These are phyloP conservation scores for Coptotermes formosanus DNA, from an alignment of 1,140 invertebrate genomes.

Conservation along the genomic window DNA sequence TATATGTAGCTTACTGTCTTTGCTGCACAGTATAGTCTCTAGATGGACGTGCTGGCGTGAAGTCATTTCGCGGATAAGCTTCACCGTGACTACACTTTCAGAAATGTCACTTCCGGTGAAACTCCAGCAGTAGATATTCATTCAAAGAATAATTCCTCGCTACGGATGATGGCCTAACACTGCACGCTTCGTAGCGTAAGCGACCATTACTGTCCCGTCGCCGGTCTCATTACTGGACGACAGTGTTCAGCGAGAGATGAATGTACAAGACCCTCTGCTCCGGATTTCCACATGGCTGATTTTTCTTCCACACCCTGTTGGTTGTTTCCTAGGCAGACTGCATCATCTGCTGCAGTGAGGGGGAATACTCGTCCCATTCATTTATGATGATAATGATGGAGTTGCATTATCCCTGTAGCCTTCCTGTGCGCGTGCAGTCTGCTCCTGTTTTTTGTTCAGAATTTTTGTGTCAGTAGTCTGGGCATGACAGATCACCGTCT, in stretches of 20 bases:
- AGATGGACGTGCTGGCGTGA: too few species aligned
- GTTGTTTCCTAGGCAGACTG: too few species aligned
- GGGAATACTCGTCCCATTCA: background rate
- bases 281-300: slow-evolving; percentile 17
- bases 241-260: background rate
- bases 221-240: background rate
- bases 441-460: background rate
- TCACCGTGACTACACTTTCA: background rate
- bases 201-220: background rate
- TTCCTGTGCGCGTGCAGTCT: background rate
- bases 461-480: background rate
- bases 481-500: background rate
- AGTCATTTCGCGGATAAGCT: background rate
- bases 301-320: background rate
- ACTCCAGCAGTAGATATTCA: background rate
- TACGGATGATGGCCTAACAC: background rate
- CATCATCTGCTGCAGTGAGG: background rate
- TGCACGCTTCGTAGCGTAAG: background rate
- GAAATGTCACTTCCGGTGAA: background rate
- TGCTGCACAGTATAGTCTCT: too few species aligned
- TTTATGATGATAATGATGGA: slow-evolving; percentile 1
- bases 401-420: background rate
- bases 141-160: slow-evolving; percentile 1
- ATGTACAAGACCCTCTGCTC: background rate
- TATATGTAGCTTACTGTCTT: too few species aligned